Base-by-base conservation (phyloP, 2,113 vertebrate species). In the Verasper variegatus region DNA sequence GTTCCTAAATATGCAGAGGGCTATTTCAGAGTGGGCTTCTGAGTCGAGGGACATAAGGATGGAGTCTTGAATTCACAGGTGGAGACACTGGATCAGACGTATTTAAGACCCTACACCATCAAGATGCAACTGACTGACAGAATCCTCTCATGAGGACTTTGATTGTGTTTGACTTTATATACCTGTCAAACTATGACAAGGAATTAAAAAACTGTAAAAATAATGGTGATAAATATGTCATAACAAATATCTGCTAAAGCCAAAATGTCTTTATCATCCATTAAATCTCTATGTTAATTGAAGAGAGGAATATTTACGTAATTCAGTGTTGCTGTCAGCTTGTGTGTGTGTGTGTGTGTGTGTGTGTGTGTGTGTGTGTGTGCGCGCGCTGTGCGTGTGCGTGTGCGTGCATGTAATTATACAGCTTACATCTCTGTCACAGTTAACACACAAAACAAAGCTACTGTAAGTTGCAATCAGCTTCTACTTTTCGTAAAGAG, bases 11-110 rank as follows among this genome's bases (percentile, higher is more conserved):
- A 20, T 4, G 4, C n/a, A 6, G 0, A 8, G n/a, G 8, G 35
- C 52, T 10, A 60, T 85, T 40, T 56, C n/a, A 77, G 47, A 73
- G 51, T 3, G 26, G 35, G 35, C 26, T 31, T 12, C 8, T 5
- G 5, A 2, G 23, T 7, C 24, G 14, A 66, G 27, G 56, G 23
- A 55, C 37, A 8, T 51, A 62, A 58, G 51, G 4, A 24, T 51
- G 21, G 8, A 55, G 55, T 11, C 31, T 63, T 56, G 61, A 61
- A 49, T 56, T 45, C 26, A n/a, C 11, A 24, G 15, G 60, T 54
- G 55, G 18, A 62, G 51, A 31, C 45, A 9, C 37, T 40, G 49
- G 27, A 81, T 68, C 45, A 42, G 23, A 65, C 14, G 12, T 42
- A 42, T 3, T 11, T 42, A 13, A 54, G 12, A 66, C 71, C 18